Base-by-base conservation (phyloP, 2,888 invertebrate genomes). In the Zhengitettix transpicula region DNA sequence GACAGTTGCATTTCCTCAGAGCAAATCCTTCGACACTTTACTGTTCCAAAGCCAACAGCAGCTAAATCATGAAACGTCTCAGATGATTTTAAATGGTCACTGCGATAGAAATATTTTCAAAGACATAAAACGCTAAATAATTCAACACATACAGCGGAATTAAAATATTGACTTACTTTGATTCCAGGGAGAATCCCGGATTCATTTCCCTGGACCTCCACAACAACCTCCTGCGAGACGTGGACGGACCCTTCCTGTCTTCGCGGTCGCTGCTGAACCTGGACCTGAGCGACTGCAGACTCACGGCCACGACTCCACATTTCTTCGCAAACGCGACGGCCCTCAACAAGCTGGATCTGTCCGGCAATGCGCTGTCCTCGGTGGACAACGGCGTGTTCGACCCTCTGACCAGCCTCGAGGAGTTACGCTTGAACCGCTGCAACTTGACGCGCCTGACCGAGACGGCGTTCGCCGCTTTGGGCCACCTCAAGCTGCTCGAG, bases 131-230 rank as follows among this genome's bases (percentile, higher is more conserved):
- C n/a, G n/a, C n/a, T n/a, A n/a, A n/a, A n/a, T n/a, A n/a, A n/a
- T n/a, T n/a, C n/a, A n/a, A n/a, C n/a, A 7, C 28, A 28, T 28
- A 28, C 28, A 28, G 28, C 28, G 28, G 7, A 28, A 7, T 28
- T 28, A 28, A 28, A 28, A 28, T 28, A 28, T 28, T n/a, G n/a
- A n/a, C n/a, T n/a, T n/a, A n/a, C n/a, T n/a, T 28, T 55, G 51
- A 53, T 67, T 74, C 62, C 80, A 85, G 85, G 67, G 83, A 84
- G 69, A 81, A 80, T 56, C 80, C 81, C 9, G 85, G 85, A 16
- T 75, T 86, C 58, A 79, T 85, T 59, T 82, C 83, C 60, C 75
- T 86, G 65, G 85, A 85, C 68, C 75, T 86, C 9, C 83, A 85
- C 69, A 80, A 81, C 66, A 86, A 86, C 69, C 83, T 82, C 0